Base-by-base conservation (phyloP, 2,888 invertebrate genomes). In the Mesorhabditis sp. region DNA sequence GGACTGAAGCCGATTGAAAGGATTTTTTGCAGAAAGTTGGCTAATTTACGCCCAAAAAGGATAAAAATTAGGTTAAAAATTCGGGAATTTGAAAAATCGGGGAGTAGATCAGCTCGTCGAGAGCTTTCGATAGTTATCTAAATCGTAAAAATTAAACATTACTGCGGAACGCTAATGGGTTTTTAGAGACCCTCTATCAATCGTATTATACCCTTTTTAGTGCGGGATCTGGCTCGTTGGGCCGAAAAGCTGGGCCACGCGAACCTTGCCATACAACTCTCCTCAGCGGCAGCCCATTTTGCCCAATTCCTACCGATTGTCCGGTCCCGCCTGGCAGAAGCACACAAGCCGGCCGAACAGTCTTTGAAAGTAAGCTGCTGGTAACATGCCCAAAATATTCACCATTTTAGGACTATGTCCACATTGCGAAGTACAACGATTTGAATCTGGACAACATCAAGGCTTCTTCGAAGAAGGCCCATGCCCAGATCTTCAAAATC, bases 341-440 rank as follows among this genome's bases (percentile, higher is more conserved):
- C 90, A 10, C 43, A 10, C 66, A 6, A 10, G 10, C 66, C 10
- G 44, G 43, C 10, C 7, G 66, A 65, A 43, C 6, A 41, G 15
- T 13, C 13, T 1, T 43, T 43, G 15, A 63, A 63, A 28, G 7
- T 63, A 7, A 7, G 7, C 15, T 63, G 7, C 41, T 63, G 7
- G 7, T 15, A 28, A 63, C 7, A n/a, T 15, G 94, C 7, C 90
- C 15, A 13, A 63, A 28, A 13, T 63, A 13, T 58, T 58, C n/a
- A 13, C 63, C 15, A n/a, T 7, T 63, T 63, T 13, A 63, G 78
- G 95, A 95, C 79, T 94, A 93, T 85, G 92, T 97, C 0, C 95
- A 95, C 87, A 95, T 98, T 69, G 92, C 92, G 67, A 90, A 93
- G 61, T 98, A 96, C 92, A 93, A 92, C 82, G 96, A 98, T 84